A percentile compares a stretch with the other conserved stretches of the same genome.
Evolutionary conservation across 2,888 invertebrate species (phyloP).

Genomic region (Beris morrisii): DNA sequence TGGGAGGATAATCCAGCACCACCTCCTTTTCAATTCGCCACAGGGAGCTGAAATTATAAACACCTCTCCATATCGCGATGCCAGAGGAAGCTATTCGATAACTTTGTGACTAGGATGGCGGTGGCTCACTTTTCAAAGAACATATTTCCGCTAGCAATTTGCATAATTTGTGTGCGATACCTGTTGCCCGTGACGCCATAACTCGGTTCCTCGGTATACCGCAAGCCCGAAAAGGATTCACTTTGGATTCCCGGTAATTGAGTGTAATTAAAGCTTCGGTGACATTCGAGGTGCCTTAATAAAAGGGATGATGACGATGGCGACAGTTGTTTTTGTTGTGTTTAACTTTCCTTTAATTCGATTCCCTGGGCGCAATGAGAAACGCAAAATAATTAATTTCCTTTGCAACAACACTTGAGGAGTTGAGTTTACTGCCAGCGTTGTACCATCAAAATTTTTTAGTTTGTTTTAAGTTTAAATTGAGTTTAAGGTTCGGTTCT

Average conservation of each 20-base stretch:
- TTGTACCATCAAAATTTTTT: too few species aligned
- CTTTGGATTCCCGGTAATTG: slow-evolving; percentile 52
- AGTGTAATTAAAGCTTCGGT: slow-evolving; percentile 54
- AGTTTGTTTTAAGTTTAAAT: too few species aligned
- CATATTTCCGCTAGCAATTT: slow-evolving; percentile 55
- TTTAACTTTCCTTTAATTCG: slow-evolving; percentile 30
- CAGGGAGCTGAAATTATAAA: slow-evolving; percentile 1
- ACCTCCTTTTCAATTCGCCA: too few species aligned
- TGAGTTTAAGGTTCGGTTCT: too few species aligned
- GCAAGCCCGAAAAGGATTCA: slow-evolving; percentile 47
- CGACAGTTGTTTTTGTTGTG: slow-evolving; percentile 15
- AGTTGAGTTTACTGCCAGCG: too few species aligned
- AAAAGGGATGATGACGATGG: slow-evolving; percentile 20
- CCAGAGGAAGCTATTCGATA: slow-evolving; percentile 26
- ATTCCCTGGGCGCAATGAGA: slow-evolving; percentile 14
- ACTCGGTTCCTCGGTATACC: slow-evolving; percentile 36
- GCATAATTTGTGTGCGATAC: slow-evolving; percentile 52
- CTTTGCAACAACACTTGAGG: background rate
- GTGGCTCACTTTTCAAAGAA: slow-evolving; percentile 41
- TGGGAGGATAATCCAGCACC: background rate
- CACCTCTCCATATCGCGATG: background rate
- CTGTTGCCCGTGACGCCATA: slow-evolving; percentile 41
- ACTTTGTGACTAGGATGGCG: slow-evolving; percentile 17
- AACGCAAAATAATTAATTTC: slow-evolving; percentile 28
- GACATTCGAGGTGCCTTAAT: slow-evolving; percentile 17